Evolutionary conservation across 1,140 invertebrate genomes (phyloP).

Genomic region (Hyphantria cunea): DNA sequence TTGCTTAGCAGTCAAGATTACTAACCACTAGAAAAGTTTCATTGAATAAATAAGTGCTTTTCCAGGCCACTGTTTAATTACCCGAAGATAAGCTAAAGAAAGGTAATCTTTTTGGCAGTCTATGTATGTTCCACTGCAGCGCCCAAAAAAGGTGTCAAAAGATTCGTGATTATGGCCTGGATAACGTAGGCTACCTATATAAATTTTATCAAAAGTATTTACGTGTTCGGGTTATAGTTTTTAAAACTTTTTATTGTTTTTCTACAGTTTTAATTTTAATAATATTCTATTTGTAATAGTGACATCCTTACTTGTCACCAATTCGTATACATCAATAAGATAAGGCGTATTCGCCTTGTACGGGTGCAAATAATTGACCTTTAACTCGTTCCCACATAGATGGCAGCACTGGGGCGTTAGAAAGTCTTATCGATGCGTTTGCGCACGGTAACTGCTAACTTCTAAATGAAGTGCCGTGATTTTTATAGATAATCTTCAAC

Average conservation of each 20-base stretch:
- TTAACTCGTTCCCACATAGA: conserved; percentile 61
- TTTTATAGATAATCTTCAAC: conserved; percentile 44
- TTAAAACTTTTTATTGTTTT: neutral
- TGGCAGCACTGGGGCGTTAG: conserved; percentile 43
- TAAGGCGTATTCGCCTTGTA: conserved; percentile 28
- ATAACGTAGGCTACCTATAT: too few species aligned
- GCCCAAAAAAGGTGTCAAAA: too few species aligned
- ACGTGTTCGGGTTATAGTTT: too few species aligned
- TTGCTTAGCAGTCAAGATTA: too few species aligned
- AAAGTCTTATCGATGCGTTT: conserved; percentile 44
- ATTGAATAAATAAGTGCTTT: too few species aligned
- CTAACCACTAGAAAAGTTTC: too few species aligned
- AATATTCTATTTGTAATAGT: neutral
- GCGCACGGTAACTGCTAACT: conserved; percentile 30
- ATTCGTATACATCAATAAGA: conserved; percentile 29
- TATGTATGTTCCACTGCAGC: too few species aligned
- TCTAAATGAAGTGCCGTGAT: conserved; percentile 50
- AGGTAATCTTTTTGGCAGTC: too few species aligned
- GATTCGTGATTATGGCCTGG: too few species aligned
- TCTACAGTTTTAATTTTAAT: neutral
- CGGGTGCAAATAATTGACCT: conserved; percentile 59
- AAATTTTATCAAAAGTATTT: too few species aligned
- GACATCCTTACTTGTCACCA: conserved; percentile 13
- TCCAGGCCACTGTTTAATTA: too few species aligned
- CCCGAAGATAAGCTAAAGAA: too few species aligned